Evolutionary conservation across 1,140 invertebrate genomes (phyloP), one percentile per base, ranked within the genome.

Genomic region (Cheumatopsyche charites): DNA sequence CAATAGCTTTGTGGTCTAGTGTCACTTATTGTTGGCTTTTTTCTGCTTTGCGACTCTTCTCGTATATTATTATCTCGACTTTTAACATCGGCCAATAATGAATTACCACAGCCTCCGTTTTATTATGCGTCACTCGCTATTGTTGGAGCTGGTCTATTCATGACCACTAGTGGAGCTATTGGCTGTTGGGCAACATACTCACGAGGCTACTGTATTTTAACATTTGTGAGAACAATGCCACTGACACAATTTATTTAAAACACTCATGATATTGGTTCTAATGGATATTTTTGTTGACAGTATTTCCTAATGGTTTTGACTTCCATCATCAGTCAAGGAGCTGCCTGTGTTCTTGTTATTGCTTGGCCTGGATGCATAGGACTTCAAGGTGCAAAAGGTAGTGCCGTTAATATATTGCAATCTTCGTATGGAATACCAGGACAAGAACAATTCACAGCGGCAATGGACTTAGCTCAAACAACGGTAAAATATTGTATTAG

Each of bases 151-250:
- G 92, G 92, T 15, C 84, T 92, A 42, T 78, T 88, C 17, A 86
- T 91, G 29, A 87, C 89, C 25, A 80, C 88, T 3, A 86, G 87
- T 9, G 87, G 89, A 1, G 85, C 93, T 41, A 79, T 93, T 6
- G 92, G 92, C 26, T 93, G 91, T 77, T 93, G 91, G 90, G 90
- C 90, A 0, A 89, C 89, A 7, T 92, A 91, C 78, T 81, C 91
- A 70, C 86, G 90, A 74, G 91, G 89, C 78, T 90, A 91, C 75
- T 88, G 88, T 77, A 85, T 91, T 49, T 83, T 93, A 15, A 88
- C 87, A 68, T 80, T 88, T 49, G 90, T 91, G 86, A 87, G 87
- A 83, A 13, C n/a, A 63, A 62, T 25, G 0, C 2, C 23, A 23
- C 25, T 25, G 43, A 70, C 67, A 49, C 42, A 7, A 17, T 63